Percentiles rank a stretch among this genome's conserved stretches.
phyloP scores from a whole-genome alignment of 1,140 invertebrate species.

The Arion vulgaris region DNA sequence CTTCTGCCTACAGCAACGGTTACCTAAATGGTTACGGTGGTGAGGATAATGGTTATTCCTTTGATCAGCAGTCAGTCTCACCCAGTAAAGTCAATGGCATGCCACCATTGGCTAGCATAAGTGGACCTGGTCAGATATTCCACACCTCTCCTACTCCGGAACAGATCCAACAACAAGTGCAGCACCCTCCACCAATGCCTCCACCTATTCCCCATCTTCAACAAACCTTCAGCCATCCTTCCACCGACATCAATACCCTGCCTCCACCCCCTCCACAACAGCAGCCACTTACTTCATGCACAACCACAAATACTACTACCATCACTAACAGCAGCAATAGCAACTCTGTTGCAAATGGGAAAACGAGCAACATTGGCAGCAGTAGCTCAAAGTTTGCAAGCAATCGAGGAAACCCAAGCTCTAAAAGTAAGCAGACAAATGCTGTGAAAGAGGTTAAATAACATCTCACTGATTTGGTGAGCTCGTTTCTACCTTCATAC shows the following conservation, averaged over 20 bases:
- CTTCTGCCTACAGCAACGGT: conserved; percentile 23
- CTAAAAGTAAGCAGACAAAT: conserved; percentile 5
- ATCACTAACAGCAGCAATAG: conserved; percentile 7
- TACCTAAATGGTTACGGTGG: conserved; percentile 31
- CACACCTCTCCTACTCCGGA: conserved; percentile 33
- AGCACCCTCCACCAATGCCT: conserved; percentile 31
- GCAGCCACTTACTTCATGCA: background rate
- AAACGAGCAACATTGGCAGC: conserved; percentile 27
- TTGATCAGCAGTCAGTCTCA: conserved; percentile 23
- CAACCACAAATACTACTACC: background rate
- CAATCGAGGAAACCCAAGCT: background rate
- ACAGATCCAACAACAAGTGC: conserved; percentile 38
- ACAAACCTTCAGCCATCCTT: conserved; percentile 29
- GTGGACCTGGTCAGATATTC: background rate
- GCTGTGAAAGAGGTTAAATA: conserved; percentile 30
- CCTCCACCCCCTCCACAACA: background rate
- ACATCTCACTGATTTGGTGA: conserved; percentile 27
- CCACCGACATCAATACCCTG: background rate
- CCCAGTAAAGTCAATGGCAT: conserved; percentile 21
- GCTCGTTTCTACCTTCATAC: background rate
- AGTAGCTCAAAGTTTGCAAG: conserved; percentile 14
- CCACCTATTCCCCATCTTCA: conserved; percentile 21
- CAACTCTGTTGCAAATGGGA: background rate
- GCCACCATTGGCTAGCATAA: background rate
- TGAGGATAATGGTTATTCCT: conserved; percentile 29